Percentiles rank a stretch among this genome's conserved stretches.
Conservation (phyloP, 2,888 invertebrate species). For the Rapana venosa region DNA sequence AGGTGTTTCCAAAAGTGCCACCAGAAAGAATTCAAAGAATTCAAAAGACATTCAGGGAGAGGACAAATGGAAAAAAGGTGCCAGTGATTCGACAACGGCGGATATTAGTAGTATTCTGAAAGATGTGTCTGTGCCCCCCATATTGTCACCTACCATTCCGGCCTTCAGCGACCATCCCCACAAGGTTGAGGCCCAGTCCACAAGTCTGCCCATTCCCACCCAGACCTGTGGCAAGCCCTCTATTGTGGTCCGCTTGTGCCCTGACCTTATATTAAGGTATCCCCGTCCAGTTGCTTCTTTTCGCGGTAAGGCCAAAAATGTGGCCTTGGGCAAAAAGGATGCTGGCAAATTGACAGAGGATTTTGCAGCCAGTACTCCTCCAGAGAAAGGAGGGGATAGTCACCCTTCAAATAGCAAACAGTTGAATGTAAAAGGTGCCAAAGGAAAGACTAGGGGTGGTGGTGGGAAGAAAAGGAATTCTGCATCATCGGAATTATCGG, state of each 20-base stretch:
- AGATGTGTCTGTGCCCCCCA: constrained; percentile 34
- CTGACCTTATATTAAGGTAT: not conserved
- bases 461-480: not conserved
- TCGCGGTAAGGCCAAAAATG: not conserved
- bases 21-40: not conserved
- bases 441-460: not conserved
- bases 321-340: not conserved
- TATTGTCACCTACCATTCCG: constrained; percentile 47
- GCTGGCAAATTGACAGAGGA: not conserved
- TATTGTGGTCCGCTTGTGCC: constrained; percentile 16
- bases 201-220: constrained; percentile 6
- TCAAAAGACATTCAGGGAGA: not conserved
- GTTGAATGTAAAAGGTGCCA: not conserved
- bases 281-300: not conserved
- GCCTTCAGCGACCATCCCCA: not conserved
- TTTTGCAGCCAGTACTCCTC: not conserved
- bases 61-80: not conserved
- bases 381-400: not conserved
- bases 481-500: not conserved
- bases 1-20: not conserved
- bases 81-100: not conserved
- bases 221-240: constrained; percentile 38
- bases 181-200: not conserved
- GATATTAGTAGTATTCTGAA: constrained; percentile 29
- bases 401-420: not conserved